These are phyloP conservation scores for Petaurus breviceps DNA, from an alignment of 2,113 vertebrate species.

Conservation along the genomic window DNA sequence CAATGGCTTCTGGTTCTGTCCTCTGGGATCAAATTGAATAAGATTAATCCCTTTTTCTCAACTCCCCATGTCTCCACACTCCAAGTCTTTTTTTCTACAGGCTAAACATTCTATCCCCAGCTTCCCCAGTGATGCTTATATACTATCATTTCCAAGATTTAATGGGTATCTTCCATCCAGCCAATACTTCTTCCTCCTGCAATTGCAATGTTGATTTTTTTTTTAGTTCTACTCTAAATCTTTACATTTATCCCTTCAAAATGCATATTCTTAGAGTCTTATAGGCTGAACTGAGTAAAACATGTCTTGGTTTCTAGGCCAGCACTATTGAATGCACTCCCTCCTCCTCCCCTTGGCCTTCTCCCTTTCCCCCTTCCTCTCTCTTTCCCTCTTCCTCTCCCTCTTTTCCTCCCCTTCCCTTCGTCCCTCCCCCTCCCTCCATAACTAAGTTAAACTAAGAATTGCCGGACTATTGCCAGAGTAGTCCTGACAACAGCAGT, in stretches of 20 bases:
- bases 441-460: background rate
- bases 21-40: background rate
- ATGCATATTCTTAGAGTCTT: background rate
- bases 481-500: background rate
- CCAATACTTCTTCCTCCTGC: background rate
- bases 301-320: background rate
- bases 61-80: background rate
- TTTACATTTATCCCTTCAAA: background rate
- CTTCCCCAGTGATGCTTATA: background rate
- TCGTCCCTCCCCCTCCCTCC: too few species aligned
- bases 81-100: background rate
- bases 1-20: background rate
- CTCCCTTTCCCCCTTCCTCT: fast-evolving
- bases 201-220: background rate
- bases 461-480: background rate
- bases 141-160: background rate
- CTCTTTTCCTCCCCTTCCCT: too few species aligned
- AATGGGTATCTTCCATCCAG: background rate
- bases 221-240: background rate
- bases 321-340: background rate
- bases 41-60: background rate
- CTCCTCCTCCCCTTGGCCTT: too few species aligned
- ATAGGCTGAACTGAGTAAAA: background rate
- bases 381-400: too few species aligned
- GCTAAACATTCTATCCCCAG: background rate